These are phyloP conservation scores for Cremastobaeus sp. DNA, from an alignment of 2,888 invertebrate species.

Conservation along the genomic window DNA sequence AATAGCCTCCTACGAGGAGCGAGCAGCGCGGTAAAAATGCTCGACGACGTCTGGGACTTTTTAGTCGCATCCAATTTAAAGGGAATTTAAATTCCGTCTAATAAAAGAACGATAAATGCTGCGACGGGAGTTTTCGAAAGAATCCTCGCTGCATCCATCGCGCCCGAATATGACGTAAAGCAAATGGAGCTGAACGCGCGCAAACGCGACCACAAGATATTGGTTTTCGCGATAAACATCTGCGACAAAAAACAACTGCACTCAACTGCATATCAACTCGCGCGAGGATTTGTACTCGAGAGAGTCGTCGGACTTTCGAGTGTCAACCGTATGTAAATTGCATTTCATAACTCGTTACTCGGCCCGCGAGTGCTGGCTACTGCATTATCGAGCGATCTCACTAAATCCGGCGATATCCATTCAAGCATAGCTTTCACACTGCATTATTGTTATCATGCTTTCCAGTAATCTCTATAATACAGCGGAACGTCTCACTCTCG, in stretches of 20 bases:
- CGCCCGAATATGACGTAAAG: constrained; percentile 8
- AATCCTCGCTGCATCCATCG: constrained; percentile 2
- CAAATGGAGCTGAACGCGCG: constrained; percentile 5
- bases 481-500: background rate
- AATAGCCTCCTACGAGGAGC: too few species aligned
- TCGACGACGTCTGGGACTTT: too few species aligned
- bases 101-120: background rate
- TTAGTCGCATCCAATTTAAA: too few species aligned
- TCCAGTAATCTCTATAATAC: constrained; percentile 32
- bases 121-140: background rate
- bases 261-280: background rate
- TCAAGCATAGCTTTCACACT: constrained; percentile 37
- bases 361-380: constrained; percentile 40
- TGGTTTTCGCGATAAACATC: constrained; percentile 41
- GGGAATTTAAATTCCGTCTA: background rate
- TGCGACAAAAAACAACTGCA: constrained; percentile 16
- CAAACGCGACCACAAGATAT: constrained; percentile 14
- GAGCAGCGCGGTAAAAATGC: too few species aligned
- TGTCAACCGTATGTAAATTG: constrained; percentile 71
- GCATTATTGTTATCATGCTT: constrained; percentile 43
- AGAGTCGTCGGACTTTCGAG: constrained; percentile 43
- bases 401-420: constrained; percentile 29
- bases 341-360: constrained; percentile 73
- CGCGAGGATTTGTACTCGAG: constrained; percentile 29
- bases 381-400: constrained; percentile 45